A percentile compares a stretch with the other conserved stretches of the same genome.
phyloP scores from a whole-genome alignment of 2,888 invertebrate genomes.

The Amblyjoppa fuscipennis region DNA sequence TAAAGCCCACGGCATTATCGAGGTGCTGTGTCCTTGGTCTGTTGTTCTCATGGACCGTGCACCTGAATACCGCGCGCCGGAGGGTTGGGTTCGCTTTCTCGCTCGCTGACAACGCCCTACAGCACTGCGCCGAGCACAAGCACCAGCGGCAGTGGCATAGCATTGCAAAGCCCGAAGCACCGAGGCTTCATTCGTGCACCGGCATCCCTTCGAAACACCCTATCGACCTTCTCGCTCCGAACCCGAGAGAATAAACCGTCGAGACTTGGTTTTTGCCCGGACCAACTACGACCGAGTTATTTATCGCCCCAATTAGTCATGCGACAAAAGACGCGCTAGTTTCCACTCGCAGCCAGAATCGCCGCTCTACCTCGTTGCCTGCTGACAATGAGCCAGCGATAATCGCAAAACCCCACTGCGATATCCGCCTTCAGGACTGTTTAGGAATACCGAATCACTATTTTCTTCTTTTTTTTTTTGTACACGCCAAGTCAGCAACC shows the following conservation, averaged over 20 bases:
- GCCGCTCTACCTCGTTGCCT: slow-evolving; percentile 72
- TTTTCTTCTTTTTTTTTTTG: neutral
- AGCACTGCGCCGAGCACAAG: slow-evolving; percentile 58
- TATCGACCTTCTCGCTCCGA: slow-evolving; percentile 55
- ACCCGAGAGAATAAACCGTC: slow-evolving; percentile 53
- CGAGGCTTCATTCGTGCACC: slow-evolving; percentile 12
- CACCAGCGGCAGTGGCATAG: neutral
- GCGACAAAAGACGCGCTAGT: slow-evolving; percentile 79
- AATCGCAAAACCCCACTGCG: slow-evolving; percentile 10
- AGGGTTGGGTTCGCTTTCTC: slow-evolving; percentile 42
- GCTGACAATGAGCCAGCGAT: slow-evolving; percentile 71
- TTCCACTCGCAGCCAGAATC: slow-evolving; percentile 69
- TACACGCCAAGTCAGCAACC: too few relatives aligned
- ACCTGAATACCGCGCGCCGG: slow-evolving; percentile 75
- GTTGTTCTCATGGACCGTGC: slow-evolving; percentile 76
- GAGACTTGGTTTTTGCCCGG: slow-evolving; percentile 72
- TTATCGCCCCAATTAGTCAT: slow-evolving; percentile 81
- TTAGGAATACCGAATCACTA: neutral
- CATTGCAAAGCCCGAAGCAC: slow-evolving; percentile 21
- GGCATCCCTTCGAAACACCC: slow-evolving; percentile 46
- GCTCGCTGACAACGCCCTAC: slow-evolving; percentile 68
- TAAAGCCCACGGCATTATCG: slow-evolving; percentile 77
- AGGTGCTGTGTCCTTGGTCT: slow-evolving; percentile 75
- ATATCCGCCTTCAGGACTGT: neutral
- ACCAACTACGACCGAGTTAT: slow-evolving; percentile 71